Evolutionary conservation across 2,797 vertebrate species (phyloP), one percentile per base, ranked within the genome.

Genomic region (Bovichtus diacanthus): DNA sequence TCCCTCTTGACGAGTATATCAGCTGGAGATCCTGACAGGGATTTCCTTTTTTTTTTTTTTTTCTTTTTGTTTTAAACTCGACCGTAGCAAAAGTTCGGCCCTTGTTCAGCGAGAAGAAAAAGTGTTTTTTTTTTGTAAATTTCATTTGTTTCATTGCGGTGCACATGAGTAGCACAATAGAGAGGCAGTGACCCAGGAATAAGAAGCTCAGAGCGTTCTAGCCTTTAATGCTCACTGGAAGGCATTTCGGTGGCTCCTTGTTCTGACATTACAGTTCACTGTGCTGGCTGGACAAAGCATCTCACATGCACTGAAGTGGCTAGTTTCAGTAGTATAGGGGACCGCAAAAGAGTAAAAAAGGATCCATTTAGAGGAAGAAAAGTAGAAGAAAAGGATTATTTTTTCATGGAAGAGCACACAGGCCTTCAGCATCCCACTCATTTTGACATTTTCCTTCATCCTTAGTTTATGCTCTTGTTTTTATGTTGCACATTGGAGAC

Each of bases 201-300:
- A 75, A 85, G 70, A 70, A 68, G 75, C 77, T 88, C 73, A 76
- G 55, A 39, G 74, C 6, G n/a, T 47, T 82, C 73, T 74, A 61
- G 70, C 43, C 77, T 80, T 86, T 81, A 80, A 63, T 70, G 65
- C 83, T 84, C 79, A 70, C 81, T 83, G 80, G 72, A 54, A 90
- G 87, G 68, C 60, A 78, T 83, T 83, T 84, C 46, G 11, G 61
- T 25, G 44, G 55, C 59, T 84, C 67, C 50, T 70, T 73, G 68
- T 75, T 81, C 80, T 87, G 86, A 84, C 72, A 81, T 81, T 76
- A 70, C 62, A 76, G 34, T 82, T 87, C 44, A 82, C 66, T 67
- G 31, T 34, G 80, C 78, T 53, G 86, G 58, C 64, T 71, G 78
- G 82, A 85, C 71, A 74, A 64, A 74, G 61, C 73, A 61, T 80